phyloP scores from a whole-genome alignment of 2,113 vertebrate species.

The Channa maculata region DNA sequence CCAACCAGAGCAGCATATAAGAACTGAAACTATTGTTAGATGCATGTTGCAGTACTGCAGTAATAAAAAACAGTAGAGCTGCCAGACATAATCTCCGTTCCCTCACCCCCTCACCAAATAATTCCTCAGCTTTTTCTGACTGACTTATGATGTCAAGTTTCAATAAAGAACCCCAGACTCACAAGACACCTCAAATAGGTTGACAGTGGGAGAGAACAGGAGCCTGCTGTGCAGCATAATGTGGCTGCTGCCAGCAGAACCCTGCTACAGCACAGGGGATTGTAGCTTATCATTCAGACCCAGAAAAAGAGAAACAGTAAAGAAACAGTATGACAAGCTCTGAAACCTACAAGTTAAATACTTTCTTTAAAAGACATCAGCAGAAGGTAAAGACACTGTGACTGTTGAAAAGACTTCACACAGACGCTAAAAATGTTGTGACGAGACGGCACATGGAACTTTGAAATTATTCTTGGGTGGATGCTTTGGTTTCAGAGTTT shows the following conservation, averaged over 20 bases:
- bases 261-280: not conserved
- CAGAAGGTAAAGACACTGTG: not conserved
- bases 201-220: not conserved
- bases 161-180: not conserved
- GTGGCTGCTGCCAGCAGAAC: not conserved
- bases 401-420: too few relatives aligned
- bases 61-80: not conserved
- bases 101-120: not conserved
- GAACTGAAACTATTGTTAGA: too few relatives aligned
- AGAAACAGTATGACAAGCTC: not conserved
- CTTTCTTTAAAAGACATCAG: not conserved
- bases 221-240: not conserved
- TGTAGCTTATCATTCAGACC: conserved; percentile 5
- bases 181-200: not conserved
- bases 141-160: conserved; percentile 1
- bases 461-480: too few relatives aligned
- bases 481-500: too few relatives aligned
- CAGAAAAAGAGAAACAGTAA: not conserved
- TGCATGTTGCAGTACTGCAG: not conserved
- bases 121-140: not conserved
- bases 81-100: not conserved
- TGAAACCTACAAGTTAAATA: not conserved
- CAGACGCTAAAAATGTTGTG: too few relatives aligned
- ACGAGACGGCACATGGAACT: too few relatives aligned
- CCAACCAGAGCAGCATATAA: too few relatives aligned